Evolutionary conservation across 1,140 invertebrate genomes (phyloP).

Genomic region (Drosophila suzukii): DNA sequence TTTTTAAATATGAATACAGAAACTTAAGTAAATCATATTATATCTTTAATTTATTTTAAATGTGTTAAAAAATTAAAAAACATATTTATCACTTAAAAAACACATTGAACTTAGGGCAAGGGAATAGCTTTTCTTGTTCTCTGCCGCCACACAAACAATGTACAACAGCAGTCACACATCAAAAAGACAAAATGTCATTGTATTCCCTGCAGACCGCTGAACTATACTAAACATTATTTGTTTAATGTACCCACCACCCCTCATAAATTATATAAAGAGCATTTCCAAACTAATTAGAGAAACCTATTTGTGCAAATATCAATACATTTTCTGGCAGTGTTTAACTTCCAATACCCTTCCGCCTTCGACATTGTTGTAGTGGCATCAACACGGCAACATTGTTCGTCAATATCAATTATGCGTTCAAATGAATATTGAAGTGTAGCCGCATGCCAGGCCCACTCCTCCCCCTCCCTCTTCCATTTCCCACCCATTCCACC

Average conservation of each 20-base stretch:
- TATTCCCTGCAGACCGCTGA: too few species aligned
- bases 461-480: conserved; percentile 1
- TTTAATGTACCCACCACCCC: not conserved
- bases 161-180: too few species aligned
- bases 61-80: too few species aligned
- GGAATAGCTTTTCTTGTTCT: too few species aligned
- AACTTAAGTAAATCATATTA: too few species aligned
- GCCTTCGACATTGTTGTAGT: conserved; percentile 41
- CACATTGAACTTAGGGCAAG: not conserved
- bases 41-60: too few species aligned
- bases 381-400: conserved; percentile 62
- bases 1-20: too few species aligned
- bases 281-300: not conserved
- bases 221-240: not conserved
- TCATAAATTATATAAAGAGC: not conserved
- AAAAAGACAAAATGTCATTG: too few species aligned
- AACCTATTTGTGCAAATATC: not conserved
- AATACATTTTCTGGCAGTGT: conserved; percentile 47
- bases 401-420: conserved; percentile 83
- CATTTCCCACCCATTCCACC: conserved; percentile 2
- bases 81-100: too few species aligned
- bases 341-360: conserved; percentile 17
- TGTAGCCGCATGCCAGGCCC: conserved; percentile 68
- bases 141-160: too few species aligned
- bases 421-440: conserved; percentile 83